phyloP scores from a whole-genome alignment of 2,113 vertebrate genomes.

The Thamnophis sirtalis region DNA sequence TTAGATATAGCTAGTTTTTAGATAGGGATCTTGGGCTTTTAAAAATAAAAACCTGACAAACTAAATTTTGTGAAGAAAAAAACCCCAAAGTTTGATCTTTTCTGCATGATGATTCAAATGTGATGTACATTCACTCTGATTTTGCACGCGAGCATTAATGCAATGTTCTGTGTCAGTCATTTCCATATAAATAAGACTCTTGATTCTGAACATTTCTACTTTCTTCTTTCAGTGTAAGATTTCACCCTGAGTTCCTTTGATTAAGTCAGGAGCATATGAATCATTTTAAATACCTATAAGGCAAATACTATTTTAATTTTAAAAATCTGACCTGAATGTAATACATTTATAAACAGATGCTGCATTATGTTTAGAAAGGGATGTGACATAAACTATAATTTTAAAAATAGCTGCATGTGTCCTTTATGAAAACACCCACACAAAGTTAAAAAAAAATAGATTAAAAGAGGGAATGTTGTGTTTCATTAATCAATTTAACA shows the following conservation, averaged over 20 bases:
- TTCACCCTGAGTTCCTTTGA: background rate
- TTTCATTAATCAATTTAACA: slow-evolving; percentile 7
- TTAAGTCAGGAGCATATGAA: background rate
- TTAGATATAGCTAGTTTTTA: background rate
- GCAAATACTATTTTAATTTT: background rate
- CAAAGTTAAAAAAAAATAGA: slow-evolving; percentile 33
- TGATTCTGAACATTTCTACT: background rate
- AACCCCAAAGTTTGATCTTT: background rate
- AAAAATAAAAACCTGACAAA: background rate
- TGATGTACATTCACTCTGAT: background rate
- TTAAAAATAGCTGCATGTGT: background rate
- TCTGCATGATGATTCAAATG: background rate
- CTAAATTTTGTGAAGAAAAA: background rate
- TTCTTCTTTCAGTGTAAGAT: background rate
- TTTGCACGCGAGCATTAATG: background rate
- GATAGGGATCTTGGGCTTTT: background rate
- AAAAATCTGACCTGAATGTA: background rate
- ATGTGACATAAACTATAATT: background rate
- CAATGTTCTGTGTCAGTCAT: background rate
- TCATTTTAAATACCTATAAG: background rate
- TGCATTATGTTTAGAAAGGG: background rate
- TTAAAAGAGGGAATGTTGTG: slow-evolving; percentile 8
- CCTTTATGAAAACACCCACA: slow-evolving; percentile 18
- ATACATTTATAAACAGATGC: background rate
- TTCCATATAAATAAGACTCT: background rate